These are phyloP conservation scores for Chelon auratus DNA, from an alignment of 2,797 vertebrate genomes.

Conservation along the genomic window DNA sequence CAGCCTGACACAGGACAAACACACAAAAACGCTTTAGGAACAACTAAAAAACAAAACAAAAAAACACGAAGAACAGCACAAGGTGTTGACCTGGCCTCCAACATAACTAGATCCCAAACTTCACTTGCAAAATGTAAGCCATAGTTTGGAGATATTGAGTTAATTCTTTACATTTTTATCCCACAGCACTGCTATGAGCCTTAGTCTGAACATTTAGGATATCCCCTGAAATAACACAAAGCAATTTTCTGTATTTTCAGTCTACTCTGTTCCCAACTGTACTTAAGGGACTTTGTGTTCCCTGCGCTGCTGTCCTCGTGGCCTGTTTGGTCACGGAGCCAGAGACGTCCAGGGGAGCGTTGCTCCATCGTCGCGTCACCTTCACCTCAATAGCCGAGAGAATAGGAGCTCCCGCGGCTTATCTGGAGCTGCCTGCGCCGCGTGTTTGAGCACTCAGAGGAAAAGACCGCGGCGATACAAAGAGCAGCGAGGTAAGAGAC, in stretches of 20 bases:
- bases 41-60: too few species aligned
- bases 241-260: not conserved
- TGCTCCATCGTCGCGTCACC: slow-evolving; percentile 34
- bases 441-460: not conserved
- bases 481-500: slow-evolving; percentile 27
- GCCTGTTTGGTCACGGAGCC: slow-evolving; percentile 48
- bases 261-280: not conserved
- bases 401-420: slow-evolving; percentile 25
- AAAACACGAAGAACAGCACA: too few species aligned
- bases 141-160: too few species aligned
- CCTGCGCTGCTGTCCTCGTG: slow-evolving; percentile 40
- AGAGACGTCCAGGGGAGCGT: slow-evolving; percentile 15
- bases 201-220: too few species aligned
- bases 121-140: too few species aligned
- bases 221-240: not conserved
- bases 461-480: slow-evolving; percentile 22
- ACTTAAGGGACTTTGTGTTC: slow-evolving; percentile 28
- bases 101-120: too few species aligned
- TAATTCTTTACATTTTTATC: too few species aligned
- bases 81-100: too few species aligned
- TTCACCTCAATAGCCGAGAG: slow-evolving; percentile 39
- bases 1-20: too few species aligned
- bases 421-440: slow-evolving; percentile 19
- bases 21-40: too few species aligned
- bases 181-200: too few species aligned